Evolutionary conservation across 2,888 invertebrate species (phyloP), one percentile per base, ranked within the genome.

Genomic region (Ophion costatus): DNA sequence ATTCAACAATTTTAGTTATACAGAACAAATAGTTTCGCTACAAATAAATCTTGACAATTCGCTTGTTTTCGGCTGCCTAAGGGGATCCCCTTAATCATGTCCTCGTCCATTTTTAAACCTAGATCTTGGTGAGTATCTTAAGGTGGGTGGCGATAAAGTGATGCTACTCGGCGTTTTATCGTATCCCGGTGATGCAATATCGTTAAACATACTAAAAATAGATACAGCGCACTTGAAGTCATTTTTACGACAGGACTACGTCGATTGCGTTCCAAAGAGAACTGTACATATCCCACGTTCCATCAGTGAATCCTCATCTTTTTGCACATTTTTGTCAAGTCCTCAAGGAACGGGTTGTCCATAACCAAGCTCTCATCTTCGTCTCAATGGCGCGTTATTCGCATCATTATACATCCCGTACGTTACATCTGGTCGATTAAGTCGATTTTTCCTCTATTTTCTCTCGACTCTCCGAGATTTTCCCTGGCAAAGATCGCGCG

Each of bases 401-500:
- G n/a, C 71, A 2, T 79, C 61, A 22, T 56, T 7, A 24, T 69
- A 67, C 67, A 67, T 77, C 51, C 45, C 51, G 56, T 61, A 61
- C 45, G 61, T 70, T 51, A 14, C 78, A 80, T 74, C 75, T 85
- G 79, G 78, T 83, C 82, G 82, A 81, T 84, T 64, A 51, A 64
- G 38, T 10, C 33, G 45, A 51, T 77, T 64, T 29, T 78, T 78
- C 80, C 82, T 82, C 80, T 76, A 81, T 83, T 85, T 88, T 87
- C 79, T 75, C 86, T 74, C 86, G 84, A 29, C 29, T 81, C 63
- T 86, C 80, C 67, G 64, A 71, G 85, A 80, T 33, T 63, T 63
- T 38, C 38, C 63, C 29, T n/a, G 29, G 80, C 69, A 86, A 88
- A 87, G 90, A 89, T 91, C 89, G 85, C 69, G 24, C 88, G 87